phyloP scores from a whole-genome alignment of 1,140 invertebrate genomes.

The Polypedilum vanderplanki region DNA sequence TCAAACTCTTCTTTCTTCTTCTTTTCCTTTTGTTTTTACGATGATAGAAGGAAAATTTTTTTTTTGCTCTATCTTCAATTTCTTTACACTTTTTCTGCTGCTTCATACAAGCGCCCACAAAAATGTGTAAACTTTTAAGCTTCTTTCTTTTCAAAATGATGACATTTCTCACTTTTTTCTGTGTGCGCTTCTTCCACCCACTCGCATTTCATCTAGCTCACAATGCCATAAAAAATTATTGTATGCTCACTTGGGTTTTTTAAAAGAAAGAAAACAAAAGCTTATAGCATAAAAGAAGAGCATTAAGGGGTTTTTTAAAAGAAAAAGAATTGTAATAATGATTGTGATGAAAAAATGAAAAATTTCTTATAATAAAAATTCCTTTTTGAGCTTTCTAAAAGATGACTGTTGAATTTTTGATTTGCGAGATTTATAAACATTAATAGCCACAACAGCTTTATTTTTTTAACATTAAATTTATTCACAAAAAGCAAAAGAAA shows the following conservation, averaged over 20 bases:
- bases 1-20: too few relatives aligned
- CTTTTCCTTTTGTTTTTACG: conserved; percentile 17
- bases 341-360: conserved; percentile 10
- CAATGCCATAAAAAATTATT: background rate
- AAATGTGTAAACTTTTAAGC: conserved; percentile 29
- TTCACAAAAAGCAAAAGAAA: too few relatives aligned
- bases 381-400: background rate
- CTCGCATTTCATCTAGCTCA: background rate
- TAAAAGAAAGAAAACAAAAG: background rate
- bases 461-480: too few relatives aligned
- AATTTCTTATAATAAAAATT: background rate
- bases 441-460: too few relatives aligned
- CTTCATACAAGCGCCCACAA: conserved; percentile 16
- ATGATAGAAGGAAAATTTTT: background rate
- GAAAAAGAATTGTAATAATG: background rate
- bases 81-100: background rate
- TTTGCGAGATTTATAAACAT: too few relatives aligned
- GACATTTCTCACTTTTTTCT: conserved; percentile 17
- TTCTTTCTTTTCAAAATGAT: conserved; percentile 17
- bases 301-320: background rate
- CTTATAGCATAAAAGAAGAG: background rate
- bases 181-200: background rate
- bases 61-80: background rate
- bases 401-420: too few relatives aligned
- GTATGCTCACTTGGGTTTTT: background rate